Evolutionary conservation across 2,888 invertebrate genomes (phyloP).

Genomic region (Alloscopus bannaensis): DNA sequence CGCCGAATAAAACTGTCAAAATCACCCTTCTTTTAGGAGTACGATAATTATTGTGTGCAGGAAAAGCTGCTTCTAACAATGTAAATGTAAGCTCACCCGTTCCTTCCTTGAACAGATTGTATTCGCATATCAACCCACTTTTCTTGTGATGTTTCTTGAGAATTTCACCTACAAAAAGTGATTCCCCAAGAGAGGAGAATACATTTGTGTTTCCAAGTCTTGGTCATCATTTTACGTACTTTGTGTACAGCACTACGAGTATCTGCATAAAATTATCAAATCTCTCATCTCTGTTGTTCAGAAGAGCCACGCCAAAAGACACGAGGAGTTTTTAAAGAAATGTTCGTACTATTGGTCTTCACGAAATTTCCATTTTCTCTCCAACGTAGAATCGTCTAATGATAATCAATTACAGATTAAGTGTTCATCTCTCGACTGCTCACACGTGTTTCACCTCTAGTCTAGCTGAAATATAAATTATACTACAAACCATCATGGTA

Average conservation of each 20-base stretch:
- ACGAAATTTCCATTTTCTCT: constrained; percentile 16
- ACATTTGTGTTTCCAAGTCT: too few relatives aligned
- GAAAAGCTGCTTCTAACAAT: neutral
- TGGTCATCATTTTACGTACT: too few relatives aligned
- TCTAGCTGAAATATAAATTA: too few relatives aligned
- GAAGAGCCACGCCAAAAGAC: constrained; percentile 7
- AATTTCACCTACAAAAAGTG: neutral
- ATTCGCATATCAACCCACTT: neutral
- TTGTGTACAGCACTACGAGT: too few relatives aligned
- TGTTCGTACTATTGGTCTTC: neutral
- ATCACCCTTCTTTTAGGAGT: constrained; percentile 12
- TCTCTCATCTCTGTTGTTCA: neutral
- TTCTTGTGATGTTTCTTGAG: neutral
- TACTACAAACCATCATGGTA: too few relatives aligned
- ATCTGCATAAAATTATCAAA: too few relatives aligned
- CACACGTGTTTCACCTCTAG: too few relatives aligned
- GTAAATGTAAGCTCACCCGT: neutral
- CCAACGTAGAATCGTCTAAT: neutral
- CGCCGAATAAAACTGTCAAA: constrained; percentile 35
- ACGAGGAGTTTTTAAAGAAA: too few relatives aligned
- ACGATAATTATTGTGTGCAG: constrained; percentile 18
- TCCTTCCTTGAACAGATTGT: neutral
- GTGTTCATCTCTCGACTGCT: neutral
- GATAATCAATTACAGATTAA: neutral
- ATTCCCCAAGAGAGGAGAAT: constrained; percentile 44